Evolutionary conservation across 23 tunicate genomes (phyloP).

Genomic region (Pegea sp.): DNA sequence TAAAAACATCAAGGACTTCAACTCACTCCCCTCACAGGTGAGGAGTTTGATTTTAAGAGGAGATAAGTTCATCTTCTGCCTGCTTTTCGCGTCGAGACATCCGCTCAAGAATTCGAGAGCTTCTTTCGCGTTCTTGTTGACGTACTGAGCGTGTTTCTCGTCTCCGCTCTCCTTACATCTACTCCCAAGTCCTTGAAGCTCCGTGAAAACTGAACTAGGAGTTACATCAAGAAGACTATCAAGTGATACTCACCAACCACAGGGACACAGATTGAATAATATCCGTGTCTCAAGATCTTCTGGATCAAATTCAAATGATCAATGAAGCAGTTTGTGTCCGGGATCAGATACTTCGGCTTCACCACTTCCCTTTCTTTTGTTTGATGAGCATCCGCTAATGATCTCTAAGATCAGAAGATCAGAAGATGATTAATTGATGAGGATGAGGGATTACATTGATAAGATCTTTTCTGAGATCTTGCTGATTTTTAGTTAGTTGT

Average conservation of each 20-base stretch:
- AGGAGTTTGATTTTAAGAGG: constrained; percentile 1
- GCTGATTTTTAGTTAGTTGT: constrained; percentile 24
- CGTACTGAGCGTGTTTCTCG: constrained; percentile 21
- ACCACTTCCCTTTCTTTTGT: constrained; percentile 3
- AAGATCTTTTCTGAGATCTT: constrained; percentile 38
- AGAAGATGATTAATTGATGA: background rate
- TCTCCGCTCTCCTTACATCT: constrained; percentile 41
- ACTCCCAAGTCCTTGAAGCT: constrained; percentile 57
- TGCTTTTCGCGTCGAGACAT: too few relatives aligned
- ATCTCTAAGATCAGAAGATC: constrained; percentile 3
- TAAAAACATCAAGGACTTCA: constrained; percentile 5
- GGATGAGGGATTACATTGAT: constrained; percentile 11
- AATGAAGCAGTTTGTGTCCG: constrained; percentile 84
- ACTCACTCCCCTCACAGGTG: constrained; percentile 6
- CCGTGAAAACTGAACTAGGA: constrained; percentile 16
- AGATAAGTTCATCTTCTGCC: constrained; percentile 1
- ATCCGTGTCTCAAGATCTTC: constrained; percentile 10
- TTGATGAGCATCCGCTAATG: constrained; percentile 22
- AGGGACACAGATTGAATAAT: constrained; percentile 27
- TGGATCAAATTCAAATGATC: constrained; percentile 36
- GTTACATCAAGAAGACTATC: background rate
- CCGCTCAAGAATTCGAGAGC: constrained; percentile 23
- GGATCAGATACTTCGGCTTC: constrained; percentile 36
- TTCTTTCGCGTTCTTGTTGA: constrained; percentile 12
- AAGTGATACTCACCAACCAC: constrained; percentile 34